Conservation (phyloP, 2,888 invertebrate genomes). For the Tetragonula carbonaria region DNA sequence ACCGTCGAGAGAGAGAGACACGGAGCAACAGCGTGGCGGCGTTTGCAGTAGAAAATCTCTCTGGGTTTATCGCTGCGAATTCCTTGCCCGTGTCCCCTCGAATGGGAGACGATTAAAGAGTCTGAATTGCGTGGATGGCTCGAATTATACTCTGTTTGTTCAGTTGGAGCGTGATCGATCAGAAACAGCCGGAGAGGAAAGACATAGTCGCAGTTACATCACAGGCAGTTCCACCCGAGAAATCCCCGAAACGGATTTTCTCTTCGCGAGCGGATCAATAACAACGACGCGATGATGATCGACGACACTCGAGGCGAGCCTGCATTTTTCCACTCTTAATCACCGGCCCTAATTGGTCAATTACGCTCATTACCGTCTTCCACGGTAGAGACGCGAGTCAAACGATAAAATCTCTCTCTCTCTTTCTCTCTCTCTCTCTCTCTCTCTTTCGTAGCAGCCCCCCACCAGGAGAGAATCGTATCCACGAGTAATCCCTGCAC, state of each 20-base stretch:
- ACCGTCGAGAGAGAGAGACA: too few species aligned
- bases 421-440: background rate
- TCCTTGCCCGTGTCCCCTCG: background rate
- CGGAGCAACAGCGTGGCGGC: too few species aligned
- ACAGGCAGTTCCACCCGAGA: background rate
- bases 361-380: constrained; percentile 84
- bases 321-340: constrained; percentile 75
- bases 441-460: background rate
- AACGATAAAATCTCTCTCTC: constrained; percentile 82
- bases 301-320: constrained; percentile 66
- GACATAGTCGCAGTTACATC: background rate
- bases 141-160: background rate
- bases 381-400: constrained; percentile 78
- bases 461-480: constrained; percentile 22
- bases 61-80: background rate
- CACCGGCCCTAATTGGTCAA: constrained; percentile 83
- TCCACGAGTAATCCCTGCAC: constrained; percentile 50
- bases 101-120: background rate
- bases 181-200: background rate
- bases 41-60: too few species aligned
- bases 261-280: constrained; percentile 41
- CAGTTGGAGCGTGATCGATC: background rate
- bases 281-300: constrained; percentile 63
- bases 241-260: background rate
- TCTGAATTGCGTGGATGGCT: background rate